These are phyloP conservation scores for Lepidocyrtinus sp. DNA, from an alignment of 2,888 invertebrate species.

Conservation along the genomic window DNA sequence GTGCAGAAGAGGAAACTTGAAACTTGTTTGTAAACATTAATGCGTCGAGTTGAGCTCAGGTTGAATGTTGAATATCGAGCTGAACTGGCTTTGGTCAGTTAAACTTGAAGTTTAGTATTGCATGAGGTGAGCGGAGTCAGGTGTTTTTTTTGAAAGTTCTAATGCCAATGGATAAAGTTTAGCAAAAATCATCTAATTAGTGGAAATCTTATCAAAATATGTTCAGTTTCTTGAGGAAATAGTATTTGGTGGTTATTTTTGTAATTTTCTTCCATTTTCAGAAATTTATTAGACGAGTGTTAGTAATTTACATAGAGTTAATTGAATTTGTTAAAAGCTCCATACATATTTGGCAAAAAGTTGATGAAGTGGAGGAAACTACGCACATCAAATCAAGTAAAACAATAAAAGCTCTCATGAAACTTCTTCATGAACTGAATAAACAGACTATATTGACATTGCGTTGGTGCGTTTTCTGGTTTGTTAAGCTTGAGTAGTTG, in stretches of 20 bases:
- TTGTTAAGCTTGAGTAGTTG: background rate
- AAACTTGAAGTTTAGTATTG: too few species aligned
- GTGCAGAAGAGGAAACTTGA: background rate
- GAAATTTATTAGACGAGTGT: too few species aligned
- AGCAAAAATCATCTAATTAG: background rate
- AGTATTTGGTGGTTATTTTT: too few species aligned
- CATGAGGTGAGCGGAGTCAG: background rate
- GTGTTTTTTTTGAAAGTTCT: background rate
- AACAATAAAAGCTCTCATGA: too few species aligned
- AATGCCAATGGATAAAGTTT: background rate
- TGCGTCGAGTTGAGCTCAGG: background rate
- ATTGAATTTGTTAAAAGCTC: background rate
- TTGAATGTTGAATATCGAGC: background rate
- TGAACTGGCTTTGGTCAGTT: too few species aligned
- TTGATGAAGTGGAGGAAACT: too few species aligned
- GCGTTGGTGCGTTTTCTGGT: background rate
- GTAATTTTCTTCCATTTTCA: too few species aligned
- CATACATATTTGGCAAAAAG: too few species aligned
- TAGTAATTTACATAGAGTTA: background rate
- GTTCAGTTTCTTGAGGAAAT: too few species aligned
- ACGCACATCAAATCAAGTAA: too few species aligned
- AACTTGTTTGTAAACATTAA: constrained; percentile 2
- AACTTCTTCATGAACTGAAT: background rate
- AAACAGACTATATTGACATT: constrained; percentile 8
- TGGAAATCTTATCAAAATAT: background rate